Base-by-base conservation (phyloP, 1,140 invertebrate species). In the Drosophila willistoni region DNA sequence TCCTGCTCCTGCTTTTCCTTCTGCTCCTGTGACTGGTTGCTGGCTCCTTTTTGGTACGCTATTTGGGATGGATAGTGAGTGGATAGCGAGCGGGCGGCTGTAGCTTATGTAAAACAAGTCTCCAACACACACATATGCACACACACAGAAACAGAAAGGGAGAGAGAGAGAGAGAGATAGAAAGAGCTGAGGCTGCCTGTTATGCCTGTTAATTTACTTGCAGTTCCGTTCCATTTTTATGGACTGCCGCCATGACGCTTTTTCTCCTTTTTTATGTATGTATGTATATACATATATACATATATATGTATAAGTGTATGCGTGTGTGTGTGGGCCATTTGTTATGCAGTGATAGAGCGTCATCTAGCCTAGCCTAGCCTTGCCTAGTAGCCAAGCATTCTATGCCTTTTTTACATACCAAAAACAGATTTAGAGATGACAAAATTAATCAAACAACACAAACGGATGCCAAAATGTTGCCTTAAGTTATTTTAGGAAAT, bases 191-290 rank as follows among this genome's bases (percentile, higher is more conserved):
- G 5, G n/a, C 73, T 68, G 60, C 67, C 64, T 67, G 81, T 71
- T 70, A 70, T 77, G 84, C 69, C 85, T 90, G 84, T 90, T 87
- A 87, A 87, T 89, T 87, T 87, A 89, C 84, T 87, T 87, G 84
- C 84, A 87, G 85, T 87, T 87, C 84, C 84, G 84, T 89, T 87
- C 80, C 84, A 87, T 87, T 87, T 87, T 87, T 89, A 89, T 87
- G 73, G 84, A 87, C 83, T 89, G 65, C 80, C 79, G 83, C 83
- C 84, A 87, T 83, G 71, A 79, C 41, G 68, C 66, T 66, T 41
- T 36, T 39, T 22, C 47, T 42, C 41, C 57, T 36, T 39, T 17
- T 29, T 64, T 70, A 41, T 63, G 25, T 69, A 60, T 72, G 61
- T 64, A 54, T 65, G 17, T 22, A 33, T 44, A n/a, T 55, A 47